A percentile compares a stretch with the other conserved stretches of the same genome.
Conservation (phyloP, 2,797 vertebrate genomes). For the Hyperoplus immaculatus region DNA sequence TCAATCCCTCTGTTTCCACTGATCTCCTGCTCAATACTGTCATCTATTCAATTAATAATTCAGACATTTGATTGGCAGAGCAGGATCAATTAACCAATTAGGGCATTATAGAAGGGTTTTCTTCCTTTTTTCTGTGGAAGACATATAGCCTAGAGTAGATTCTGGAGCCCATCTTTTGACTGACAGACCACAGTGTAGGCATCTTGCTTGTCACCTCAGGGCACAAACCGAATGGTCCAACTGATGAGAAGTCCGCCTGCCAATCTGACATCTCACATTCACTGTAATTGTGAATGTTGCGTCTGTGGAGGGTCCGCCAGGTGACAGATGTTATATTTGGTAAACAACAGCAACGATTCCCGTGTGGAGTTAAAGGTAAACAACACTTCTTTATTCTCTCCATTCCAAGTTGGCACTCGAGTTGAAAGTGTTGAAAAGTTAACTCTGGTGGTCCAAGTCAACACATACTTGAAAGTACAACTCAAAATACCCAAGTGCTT, state of each 20-base stretch:
- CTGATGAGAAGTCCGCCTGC: slow-evolving; percentile 36
- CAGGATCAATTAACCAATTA: slow-evolving; percentile 71
- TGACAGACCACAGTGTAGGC: slow-evolving; percentile 47
- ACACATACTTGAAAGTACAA: slow-evolving; percentile 20
- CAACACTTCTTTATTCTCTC: slow-evolving; percentile 47
- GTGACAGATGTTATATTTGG: slow-evolving; percentile 44
- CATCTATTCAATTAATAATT: slow-evolving; percentile 68
- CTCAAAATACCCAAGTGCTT: neutral
- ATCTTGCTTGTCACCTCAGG: slow-evolving; percentile 64
- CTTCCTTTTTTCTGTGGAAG: neutral
- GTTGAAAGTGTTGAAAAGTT: slow-evolving; percentile 24
- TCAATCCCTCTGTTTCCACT: slow-evolving; percentile 27
- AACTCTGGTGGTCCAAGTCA: slow-evolving; percentile 15
- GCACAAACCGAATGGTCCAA: slow-evolving; percentile 24
- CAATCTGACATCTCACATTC: slow-evolving; percentile 58
- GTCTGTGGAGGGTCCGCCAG: slow-evolving; percentile 12
- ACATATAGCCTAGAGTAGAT: neutral
- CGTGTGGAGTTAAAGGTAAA: slow-evolving; percentile 26
- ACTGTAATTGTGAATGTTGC: slow-evolving; percentile 54
- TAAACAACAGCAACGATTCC: slow-evolving; percentile 12
- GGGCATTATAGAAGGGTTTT: neutral
- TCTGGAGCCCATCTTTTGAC: slow-evolving; percentile 43
- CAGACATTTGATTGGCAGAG: slow-evolving; percentile 54
- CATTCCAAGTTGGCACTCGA: slow-evolving; percentile 30
- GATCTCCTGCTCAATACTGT: slow-evolving; percentile 27